These are phyloP conservation scores for Polymixis flavicincta DNA, from an alignment of 2,888 invertebrate species.

Conservation along the genomic window DNA sequence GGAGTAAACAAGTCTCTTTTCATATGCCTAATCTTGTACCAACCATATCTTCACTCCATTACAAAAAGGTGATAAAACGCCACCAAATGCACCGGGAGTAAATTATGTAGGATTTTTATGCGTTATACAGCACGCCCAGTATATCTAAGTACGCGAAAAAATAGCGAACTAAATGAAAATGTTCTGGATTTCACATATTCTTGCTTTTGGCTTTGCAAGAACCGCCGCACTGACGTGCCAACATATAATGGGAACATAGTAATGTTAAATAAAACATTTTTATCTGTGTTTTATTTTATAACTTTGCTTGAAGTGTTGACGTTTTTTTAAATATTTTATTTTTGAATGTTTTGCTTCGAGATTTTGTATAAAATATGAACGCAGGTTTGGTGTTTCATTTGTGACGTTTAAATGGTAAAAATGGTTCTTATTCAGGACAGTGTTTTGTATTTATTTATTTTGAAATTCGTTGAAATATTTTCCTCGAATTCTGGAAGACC, in stretches of 20 bases:
- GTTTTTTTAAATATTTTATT: slow-evolving; percentile 7
- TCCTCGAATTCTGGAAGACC: background rate
- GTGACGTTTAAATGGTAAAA: too few relatives aligned
- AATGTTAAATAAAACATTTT: slow-evolving; percentile 47
- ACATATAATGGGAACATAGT: slow-evolving; percentile 20
- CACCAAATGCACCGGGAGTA: slow-evolving; percentile 46
- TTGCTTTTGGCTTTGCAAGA: background rate
- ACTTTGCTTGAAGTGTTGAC: slow-evolving; percentile 7
- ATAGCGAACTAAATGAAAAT: background rate
- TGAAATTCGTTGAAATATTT: background rate
- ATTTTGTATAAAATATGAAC: background rate
- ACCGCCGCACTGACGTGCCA: slow-evolving; percentile 12
- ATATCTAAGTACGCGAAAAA: slow-evolving; percentile 11
- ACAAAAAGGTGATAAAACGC: slow-evolving; percentile 50
- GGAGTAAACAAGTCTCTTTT: slow-evolving; percentile 20
- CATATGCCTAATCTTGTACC: slow-evolving; percentile 43
- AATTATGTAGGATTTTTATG: slow-evolving; percentile 54
- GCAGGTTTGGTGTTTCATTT: background rate
- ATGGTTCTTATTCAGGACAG: too few relatives aligned
- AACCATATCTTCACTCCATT: slow-evolving; percentile 57
- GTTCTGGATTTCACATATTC: slow-evolving; percentile 1
- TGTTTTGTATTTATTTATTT: too few relatives aligned
- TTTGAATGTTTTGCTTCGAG: slow-evolving; percentile 2
- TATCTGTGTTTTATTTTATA: slow-evolving; percentile 34
- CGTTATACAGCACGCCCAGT: slow-evolving; percentile 30